These are phyloP conservation scores for Pristionchus fissidentatus DNA, from an alignment of 2,888 invertebrate genomes.

Conservation along the genomic window DNA sequence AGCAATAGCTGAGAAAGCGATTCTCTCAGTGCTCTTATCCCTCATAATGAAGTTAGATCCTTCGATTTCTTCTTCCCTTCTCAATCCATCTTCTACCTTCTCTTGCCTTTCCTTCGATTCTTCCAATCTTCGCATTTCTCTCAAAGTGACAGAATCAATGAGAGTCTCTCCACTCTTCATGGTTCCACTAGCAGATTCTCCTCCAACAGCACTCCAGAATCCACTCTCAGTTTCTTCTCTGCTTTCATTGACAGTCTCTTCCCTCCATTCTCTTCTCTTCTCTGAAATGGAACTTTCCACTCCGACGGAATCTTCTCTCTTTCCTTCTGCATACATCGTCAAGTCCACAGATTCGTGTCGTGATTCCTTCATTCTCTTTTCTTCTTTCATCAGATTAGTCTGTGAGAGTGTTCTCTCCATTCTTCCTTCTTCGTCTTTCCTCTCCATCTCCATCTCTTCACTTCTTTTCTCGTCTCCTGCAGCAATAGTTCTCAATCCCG, in stretches of 20 bases:
- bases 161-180: slow-evolving; percentile 9
- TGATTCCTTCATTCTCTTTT: background rate
- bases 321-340: slow-evolving; percentile 2
- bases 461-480: background rate
- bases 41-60: background rate
- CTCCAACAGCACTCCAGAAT: slow-evolving; percentile 48
- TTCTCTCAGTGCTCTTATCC: slow-evolving; percentile 7
- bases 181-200: background rate
- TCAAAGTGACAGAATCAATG: background rate
- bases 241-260: background rate
- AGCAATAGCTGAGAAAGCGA: slow-evolving; percentile 6
- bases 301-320: background rate
- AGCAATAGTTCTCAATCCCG: background rate
- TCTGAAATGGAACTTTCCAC: background rate
- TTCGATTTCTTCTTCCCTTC: background rate
- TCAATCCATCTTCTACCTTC: slow-evolving; percentile 17
- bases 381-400: background rate
- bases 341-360: background rate
- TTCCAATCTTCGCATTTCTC: slow-evolving; percentile 8
- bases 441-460: background rate
- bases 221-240: slow-evolving; percentile 47
- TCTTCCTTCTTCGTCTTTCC: background rate
- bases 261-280: slow-evolving; percentile 24
- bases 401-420: slow-evolving; percentile 28
- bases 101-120: background rate